Base-by-base conservation (phyloP, 1,140 invertebrate genomes). In the Drosophila elegans region DNA sequence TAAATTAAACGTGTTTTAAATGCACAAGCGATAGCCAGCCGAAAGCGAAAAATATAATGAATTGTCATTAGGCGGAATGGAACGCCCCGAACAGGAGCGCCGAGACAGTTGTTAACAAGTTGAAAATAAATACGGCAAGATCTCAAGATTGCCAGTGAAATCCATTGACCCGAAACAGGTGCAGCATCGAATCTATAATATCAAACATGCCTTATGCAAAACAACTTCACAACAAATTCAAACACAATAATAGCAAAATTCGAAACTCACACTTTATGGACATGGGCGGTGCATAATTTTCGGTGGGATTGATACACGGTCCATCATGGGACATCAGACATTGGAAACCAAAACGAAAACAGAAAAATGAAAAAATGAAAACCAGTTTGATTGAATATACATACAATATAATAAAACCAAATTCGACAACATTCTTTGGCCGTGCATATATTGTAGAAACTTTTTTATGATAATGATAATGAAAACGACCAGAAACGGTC, bases 1-100 rank as follows among this genome's bases (percentile, higher is more conserved):
- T 67, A 61, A 86, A 86, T 86, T 88, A 86, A 88, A 88, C 83
- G 83, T 83, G 84, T 86, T 88, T 86, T 56, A 73, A 88, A 83
- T 89, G 62, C 84, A 83, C 60, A 88, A 86, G 48, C 72, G 45
- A 51, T 66, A 62, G 59, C 69, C 59, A 46, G 34, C 3, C 38
- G 55, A 16, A 36, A 39, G 5, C 42, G 27, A 74, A 34, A 80
- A 60, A 63, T 45, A 74, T 73, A 83, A 88, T 88, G 79, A 69
- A 86, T 88, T 77, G 59, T 3, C 53, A 16, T 49, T 53, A 62
- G 75, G 73, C 49, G 25, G 41, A 68, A 48, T 62, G 71, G 55
- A 76, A 68, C 61, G 42, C 39, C 52, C 52, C 59, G 12, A 67
- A 69, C 62, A 54, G 68, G 64, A 57, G 68, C 52, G 36, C 41